Evolutionary conservation across 2,797 vertebrate genomes (phyloP).

Genomic region (Myoxocephalus aenaeus): DNA sequence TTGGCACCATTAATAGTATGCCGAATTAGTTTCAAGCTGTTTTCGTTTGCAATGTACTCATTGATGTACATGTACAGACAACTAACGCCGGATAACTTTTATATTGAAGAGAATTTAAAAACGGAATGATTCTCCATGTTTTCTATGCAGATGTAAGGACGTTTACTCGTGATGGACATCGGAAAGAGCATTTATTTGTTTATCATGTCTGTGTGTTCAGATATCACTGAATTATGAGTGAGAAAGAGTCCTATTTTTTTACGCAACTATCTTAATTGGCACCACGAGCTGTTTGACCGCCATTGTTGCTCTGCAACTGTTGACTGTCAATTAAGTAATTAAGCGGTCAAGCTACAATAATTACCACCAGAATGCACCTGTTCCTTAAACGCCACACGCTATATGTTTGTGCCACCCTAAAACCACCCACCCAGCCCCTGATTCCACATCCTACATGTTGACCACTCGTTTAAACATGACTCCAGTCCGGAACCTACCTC

Average conservation of each 20-base stretch:
- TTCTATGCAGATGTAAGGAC: not conserved
- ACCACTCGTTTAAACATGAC: not conserved
- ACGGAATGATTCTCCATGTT: not conserved
- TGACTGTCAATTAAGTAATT: not conserved
- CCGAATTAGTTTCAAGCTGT: not conserved
- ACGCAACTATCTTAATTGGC: not conserved
- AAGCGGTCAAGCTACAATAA: not conserved
- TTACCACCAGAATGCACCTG: not conserved
- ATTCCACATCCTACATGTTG: not conserved
- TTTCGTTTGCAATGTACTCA: accelerated
- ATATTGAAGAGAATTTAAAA: not conserved
- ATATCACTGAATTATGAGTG: not conserved
- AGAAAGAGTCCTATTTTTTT: not conserved
- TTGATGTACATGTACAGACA: not conserved
- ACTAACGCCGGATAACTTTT: not conserved
- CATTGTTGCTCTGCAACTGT: not conserved
- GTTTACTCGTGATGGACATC: not conserved
- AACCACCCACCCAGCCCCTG: not conserved
- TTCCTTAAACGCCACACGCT: not conserved
- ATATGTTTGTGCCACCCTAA: not conserved
- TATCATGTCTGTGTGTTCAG: not conserved
- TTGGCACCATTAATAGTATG: not conserved
- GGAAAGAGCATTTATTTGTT: not conserved
- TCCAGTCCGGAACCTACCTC: constrained; percentile 84
- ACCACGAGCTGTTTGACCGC: not conserved